Base-by-base conservation (phyloP, 2,888 invertebrate genomes). In the Eupithecia exiguata region DNA sequence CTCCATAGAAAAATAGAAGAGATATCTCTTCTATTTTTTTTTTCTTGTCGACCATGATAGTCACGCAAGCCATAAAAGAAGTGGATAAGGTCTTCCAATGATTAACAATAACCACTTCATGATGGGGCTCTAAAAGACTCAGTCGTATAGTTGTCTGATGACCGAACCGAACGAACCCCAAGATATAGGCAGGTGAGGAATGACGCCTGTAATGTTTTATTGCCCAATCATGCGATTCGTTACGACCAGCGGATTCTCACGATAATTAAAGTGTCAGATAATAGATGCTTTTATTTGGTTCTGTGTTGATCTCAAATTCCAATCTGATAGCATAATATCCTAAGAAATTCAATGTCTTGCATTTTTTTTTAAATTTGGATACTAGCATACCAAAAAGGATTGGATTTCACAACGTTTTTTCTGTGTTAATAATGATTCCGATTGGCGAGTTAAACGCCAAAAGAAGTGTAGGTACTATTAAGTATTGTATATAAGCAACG, bases 211-310 rank as follows among this genome's bases (percentile, higher is more conserved):
- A 75, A 77, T 71, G 72, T 78, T 81, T 78, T 77, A 79, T 74
- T 77, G 72, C 68, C 72, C 78, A 77, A 79, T 81, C 78, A 78
- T 74, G 79, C 81, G 74, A 77, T 79, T 77, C 74, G 80, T 82
- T 79, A 78, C 80, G 77, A 80, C 70, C 75, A 30, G 67, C 40
- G 36, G 43, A 74, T 83, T 86, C 86, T 82, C 86, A 86, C 84
- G 85, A 83, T 83, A 84, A 87, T 87, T 85, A 84, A 80, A 74
- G 53, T 67, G 69, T 49, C 21, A 65, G 62, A 58, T 62, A 62
- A 35, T 62, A 35, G 18, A 62, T 18, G 18, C 35, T 7, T 62
- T 30, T 62, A 61, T 62, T 62, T 35, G 9, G 3, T 62, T 62
- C 62, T 16, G 9, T 30, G 18, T 62, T 62, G 3, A 35, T 61